Base-by-base conservation (phyloP, 2,888 invertebrate genomes). In the Coelinius sp. region DNA sequence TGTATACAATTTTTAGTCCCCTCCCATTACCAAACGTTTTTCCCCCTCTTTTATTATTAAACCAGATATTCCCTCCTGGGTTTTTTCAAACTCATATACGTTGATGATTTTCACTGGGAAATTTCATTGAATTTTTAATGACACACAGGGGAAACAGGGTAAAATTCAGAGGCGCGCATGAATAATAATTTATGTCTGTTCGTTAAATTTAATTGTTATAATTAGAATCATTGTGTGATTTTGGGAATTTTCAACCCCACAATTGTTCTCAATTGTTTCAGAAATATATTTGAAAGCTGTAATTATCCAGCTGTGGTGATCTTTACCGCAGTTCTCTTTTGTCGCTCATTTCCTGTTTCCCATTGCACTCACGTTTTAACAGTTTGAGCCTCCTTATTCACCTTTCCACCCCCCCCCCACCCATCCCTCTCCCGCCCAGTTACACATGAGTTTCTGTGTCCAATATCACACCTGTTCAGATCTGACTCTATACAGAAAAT, bases 311-410 rank as follows among this genome's bases (percentile, higher is more conserved):
- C 17, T 17, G 20, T 66, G 56, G 63, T 38, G 41, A 63, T 59
- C 59, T 59, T 59, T 59, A 59, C 59, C 35, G 35, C 59, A 59
- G 10, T 63, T 63, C 46, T 63, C 63, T 63, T 63, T 63, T 63
- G 63, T 63, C 63, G 63, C 24, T 41, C 38, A 63, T 63, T 44
- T 63, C 63, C 63, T 22, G 63, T 63, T 63, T 59, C 59, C 59
- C 59, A 59, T 59, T 59, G 59, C 59, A 59, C 59, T 31, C 59
- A 59, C 59, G 35, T 59, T 59, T 59, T 35, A 49, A 6, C 17
- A 20, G 20, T 17, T 49, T 7, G 20, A 20, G 20, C 20, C 46
- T 49, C 46, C 46, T 20, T 31, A 31, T 31, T 8, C 31, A 31
- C n/a, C n/a, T n/a, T n/a, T n/a, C n/a, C n/a, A 31, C 8, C 31